A percentile compares a stretch with the other conserved stretches of the same genome.
These are phyloP conservation scores for Musca domestica DNA, from an alignment of 1,140 invertebrate genomes.

Conservation along the genomic window DNA sequence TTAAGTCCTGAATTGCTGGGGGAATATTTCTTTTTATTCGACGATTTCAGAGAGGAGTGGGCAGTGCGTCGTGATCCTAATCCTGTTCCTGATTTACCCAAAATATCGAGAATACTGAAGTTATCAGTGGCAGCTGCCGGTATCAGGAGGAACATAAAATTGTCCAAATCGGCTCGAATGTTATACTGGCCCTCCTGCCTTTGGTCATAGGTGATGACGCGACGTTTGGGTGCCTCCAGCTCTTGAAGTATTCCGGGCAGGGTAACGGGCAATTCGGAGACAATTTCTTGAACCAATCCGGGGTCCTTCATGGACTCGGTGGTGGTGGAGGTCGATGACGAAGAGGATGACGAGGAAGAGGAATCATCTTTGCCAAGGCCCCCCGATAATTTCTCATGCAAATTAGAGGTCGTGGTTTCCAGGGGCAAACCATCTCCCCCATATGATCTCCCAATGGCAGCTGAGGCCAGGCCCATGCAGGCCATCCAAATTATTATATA, in stretches of 20 bases:
- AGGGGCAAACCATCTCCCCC: neutral
- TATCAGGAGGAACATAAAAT: conserved; percentile 62
- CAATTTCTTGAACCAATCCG: conserved; percentile 5
- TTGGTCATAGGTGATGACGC: conserved; percentile 58
- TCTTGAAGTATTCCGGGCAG: conserved; percentile 29
- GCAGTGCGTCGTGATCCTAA: conserved; percentile 28
- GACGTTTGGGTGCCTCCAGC: conserved; percentile 30
- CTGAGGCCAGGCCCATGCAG: no score
- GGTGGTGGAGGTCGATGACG: conserved; percentile 7
- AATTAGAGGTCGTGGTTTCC: conserved; percentile 8
- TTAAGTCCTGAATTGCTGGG: neutral
- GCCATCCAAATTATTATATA: no score
- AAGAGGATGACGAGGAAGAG: conserved; percentile 20
- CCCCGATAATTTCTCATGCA: neutral
- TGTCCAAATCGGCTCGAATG: conserved; percentile 63
- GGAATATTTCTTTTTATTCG: conserved; percentile 36
- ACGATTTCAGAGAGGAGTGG: conserved; percentile 25
- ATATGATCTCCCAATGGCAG: neutral
- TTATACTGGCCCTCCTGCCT: conserved; percentile 65
- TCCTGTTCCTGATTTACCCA: conserved; percentile 48
- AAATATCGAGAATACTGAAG: conserved; percentile 52
- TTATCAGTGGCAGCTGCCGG: conserved; percentile 55
- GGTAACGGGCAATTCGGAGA: conserved; percentile 23
- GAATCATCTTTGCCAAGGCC: neutral
- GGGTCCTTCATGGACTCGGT: neutral